Evolutionary conservation across 2,113 vertebrate genomes (phyloP).

Genomic region (Anguilla japonica): DNA sequence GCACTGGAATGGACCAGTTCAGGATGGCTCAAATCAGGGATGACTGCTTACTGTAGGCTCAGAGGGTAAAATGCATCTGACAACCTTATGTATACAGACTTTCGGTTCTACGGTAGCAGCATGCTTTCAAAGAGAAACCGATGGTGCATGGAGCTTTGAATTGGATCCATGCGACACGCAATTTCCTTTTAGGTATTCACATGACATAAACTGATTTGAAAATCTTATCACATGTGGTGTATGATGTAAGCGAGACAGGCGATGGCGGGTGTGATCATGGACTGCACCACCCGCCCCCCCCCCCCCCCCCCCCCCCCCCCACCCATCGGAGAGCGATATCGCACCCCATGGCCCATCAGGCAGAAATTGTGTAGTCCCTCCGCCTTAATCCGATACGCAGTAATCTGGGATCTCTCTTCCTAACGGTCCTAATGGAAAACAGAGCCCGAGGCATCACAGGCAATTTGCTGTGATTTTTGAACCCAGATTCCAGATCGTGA

Average conservation of each 20-base stretch:
- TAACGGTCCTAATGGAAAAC: slow-evolving; percentile 15
- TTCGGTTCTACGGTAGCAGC: too few relatives aligned
- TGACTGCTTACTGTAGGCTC: background rate
- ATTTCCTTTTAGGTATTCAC: too few relatives aligned
- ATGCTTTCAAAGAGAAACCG: too few relatives aligned
- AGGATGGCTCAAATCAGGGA: background rate
- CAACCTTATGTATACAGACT: too few relatives aligned
- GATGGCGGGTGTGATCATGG: background rate
- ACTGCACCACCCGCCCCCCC: too few relatives aligned
- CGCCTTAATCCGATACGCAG: background rate
- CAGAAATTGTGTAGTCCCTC: background rate
- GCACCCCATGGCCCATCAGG: background rate
- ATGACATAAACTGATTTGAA: too few relatives aligned
- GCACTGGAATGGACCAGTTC: background rate
- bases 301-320: too few relatives aligned
- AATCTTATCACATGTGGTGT: background rate
- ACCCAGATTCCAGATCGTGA: background rate
- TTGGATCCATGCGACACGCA: background rate
- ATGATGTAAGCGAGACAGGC: background rate
- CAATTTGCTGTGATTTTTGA: slow-evolving; percentile 42
- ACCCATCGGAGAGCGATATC: too few relatives aligned
- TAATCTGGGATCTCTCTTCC: slow-evolving; percentile 39
- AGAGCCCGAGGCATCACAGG: background rate
- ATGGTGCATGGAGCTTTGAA: background rate
- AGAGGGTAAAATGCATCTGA: background rate